phyloP scores from a whole-genome alignment of 2,113 vertebrate species.

The Istiophorus platypterus region DNA sequence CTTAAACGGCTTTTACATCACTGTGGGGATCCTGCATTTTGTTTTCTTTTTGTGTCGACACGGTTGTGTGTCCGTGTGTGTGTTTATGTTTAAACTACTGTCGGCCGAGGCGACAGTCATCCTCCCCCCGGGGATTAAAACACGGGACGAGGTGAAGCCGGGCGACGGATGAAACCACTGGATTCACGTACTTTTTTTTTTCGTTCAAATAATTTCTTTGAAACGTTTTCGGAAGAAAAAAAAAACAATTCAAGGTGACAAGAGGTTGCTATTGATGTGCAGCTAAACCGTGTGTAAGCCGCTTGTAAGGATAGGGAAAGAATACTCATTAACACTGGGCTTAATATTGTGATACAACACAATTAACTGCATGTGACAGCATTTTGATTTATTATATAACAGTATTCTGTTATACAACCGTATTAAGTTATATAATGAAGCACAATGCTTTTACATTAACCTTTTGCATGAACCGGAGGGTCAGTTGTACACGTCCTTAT shows the following conservation, averaged over 20 bases:
- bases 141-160: too few species aligned
- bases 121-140: background rate
- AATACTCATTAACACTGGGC: background rate
- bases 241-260: background rate
- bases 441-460: background rate
- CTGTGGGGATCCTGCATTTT: background rate
- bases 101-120: background rate
- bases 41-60: too few species aligned
- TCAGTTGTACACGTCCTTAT: background rate
- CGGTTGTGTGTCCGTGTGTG: background rate
- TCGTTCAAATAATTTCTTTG: background rate
- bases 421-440: background rate
- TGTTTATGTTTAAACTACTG: background rate
- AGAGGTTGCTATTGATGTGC: background rate
- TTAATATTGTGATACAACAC: background rate
- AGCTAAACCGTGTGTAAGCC: background rate
- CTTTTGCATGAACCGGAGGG: background rate
- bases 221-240: background rate
- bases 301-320: background rate
- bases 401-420: background rate
- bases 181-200: background rate
- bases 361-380: background rate
- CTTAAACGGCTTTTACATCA: too few species aligned
- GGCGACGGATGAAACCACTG: background rate
- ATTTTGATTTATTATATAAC: background rate